phyloP scores from a whole-genome alignment of 2,797 vertebrate genomes.

The Myotis myotis region DNA sequence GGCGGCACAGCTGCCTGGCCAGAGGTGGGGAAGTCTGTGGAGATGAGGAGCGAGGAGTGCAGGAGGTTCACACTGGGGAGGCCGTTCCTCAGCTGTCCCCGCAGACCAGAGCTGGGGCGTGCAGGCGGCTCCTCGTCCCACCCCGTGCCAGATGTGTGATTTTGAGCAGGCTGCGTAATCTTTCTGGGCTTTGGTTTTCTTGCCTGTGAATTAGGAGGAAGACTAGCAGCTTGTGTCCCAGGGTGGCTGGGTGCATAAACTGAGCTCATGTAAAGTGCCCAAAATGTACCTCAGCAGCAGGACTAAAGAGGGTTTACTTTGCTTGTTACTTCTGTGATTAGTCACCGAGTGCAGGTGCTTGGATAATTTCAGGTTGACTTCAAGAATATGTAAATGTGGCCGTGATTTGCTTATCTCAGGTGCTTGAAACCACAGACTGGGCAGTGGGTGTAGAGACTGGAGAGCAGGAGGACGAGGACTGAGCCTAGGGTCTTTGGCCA shows the following conservation, averaged over 20 bases:
- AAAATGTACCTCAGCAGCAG: background rate
- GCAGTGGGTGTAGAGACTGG: background rate
- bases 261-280: background rate
- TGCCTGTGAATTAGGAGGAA: background rate
- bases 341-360: slow-evolving; percentile 27
- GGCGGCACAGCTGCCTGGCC: background rate
- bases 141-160: rapidly evolving
- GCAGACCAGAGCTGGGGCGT: rapidly evolving
- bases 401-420: background rate
- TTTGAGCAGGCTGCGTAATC: background rate
- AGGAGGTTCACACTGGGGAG: background rate
- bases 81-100: no score
- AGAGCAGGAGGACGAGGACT: background rate
- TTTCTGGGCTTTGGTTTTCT: background rate
- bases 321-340: slow-evolving; percentile 31
- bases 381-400: background rate
- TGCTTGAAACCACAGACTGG: background rate
- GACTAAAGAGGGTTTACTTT: background rate
- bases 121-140: rapidly evolving
- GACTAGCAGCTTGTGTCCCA: background rate
- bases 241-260: background rate
- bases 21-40: background rate
- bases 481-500: background rate
- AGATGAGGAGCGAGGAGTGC: background rate
- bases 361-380: slow-evolving; percentile 2